Base-by-base conservation (phyloP, 2,797 vertebrate genomes). In the Xenentodon cancila region DNA sequence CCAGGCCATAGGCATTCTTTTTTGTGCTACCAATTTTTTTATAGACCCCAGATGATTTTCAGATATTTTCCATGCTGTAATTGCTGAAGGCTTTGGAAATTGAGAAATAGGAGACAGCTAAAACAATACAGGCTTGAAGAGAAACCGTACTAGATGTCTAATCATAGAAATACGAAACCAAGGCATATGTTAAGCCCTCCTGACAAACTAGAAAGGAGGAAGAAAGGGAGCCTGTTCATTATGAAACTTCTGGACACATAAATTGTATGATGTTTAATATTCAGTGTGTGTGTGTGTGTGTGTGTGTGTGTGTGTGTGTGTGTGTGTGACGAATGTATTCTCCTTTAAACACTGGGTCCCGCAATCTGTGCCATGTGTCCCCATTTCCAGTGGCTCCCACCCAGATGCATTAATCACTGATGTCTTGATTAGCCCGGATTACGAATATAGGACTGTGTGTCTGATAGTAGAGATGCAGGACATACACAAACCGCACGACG, bases 51-150 rank as follows among this genome's bases (percentile, higher is more conserved):
- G 81, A 89, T 90, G 86, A 88, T 84, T 86, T 81, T 89, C 85
- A 85, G 63, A 86, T 77, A 89, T 86, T 89, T 91, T 91, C 87
- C 89, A 90, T 91, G 79, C 79, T 83, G 85, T 86, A 89, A 92
- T 84, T 77, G 81, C 75, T 50, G 52, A 69, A 77, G 78, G 72
- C 76, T 73, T 72, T 30, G 18, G 68, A 81, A 85, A 64, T 54
- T 32, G 52, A 71, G 74, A 59, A 83, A 64, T 59, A 58, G 47
- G 52, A 77, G 62, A 64, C 37, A 60, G 49, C 32, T 55, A 67
- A 53, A 57, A 51, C 64, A 79, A 71, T 64, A 54, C 49, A 66
- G 61, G 68, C 55, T 9, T 68, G 27, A 55, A 71, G 44, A 57
- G 52, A 64, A 66, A 68, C 61, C 9, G 7, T 21, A 65, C 25